Evolutionary conservation across 2,797 vertebrate genomes (phyloP), one percentile per base, ranked within the genome.

Genomic region (Geotrypetes seraphini): DNA sequence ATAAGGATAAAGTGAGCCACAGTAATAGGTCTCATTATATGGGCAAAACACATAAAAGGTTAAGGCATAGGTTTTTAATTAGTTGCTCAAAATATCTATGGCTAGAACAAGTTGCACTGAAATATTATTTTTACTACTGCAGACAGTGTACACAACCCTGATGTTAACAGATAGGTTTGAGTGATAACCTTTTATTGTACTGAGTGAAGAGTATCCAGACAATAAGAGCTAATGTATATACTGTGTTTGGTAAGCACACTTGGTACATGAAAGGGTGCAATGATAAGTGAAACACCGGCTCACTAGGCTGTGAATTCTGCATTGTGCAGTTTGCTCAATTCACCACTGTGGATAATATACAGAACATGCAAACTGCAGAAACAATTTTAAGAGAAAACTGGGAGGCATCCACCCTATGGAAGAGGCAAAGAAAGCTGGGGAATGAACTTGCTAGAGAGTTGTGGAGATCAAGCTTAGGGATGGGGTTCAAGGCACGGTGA

Each of bases 1-100:
- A 60, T 59, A 74, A 35, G 56, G 63, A 39, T 72, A 55, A 48
- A 67, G 64, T 60, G 63, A 75, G 60, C 64, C 47, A 47, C 58
- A 63, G 55, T 77, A 76, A 76, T 71, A 58, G 66, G 68, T 70
- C 65, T 72, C 61, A 69, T 76, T 71, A 73, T 60, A 52, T 73
- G 78, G 66, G 61, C 73, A 75, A 82, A 73, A 73, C 57, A 60
- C 64, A 65, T 63, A 67, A 70, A 75, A 75, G 63, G 54, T 63
- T 69, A 48, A 64, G 54, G 50, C 48, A 51, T 64, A 64, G 62
- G 63, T 53, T 68, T 71, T 72, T 75, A 78, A 81, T 81, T 73
- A 67, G 63, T 61, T 75, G 48, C 71, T 48, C 54, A 45, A 73
- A 65, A 73, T 71, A 73, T n/a, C n/a, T n/a, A n/a, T n/a, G n/a